Conservation (phyloP, 2,113 vertebrate species). For the Planiliza haematocheilus region DNA sequence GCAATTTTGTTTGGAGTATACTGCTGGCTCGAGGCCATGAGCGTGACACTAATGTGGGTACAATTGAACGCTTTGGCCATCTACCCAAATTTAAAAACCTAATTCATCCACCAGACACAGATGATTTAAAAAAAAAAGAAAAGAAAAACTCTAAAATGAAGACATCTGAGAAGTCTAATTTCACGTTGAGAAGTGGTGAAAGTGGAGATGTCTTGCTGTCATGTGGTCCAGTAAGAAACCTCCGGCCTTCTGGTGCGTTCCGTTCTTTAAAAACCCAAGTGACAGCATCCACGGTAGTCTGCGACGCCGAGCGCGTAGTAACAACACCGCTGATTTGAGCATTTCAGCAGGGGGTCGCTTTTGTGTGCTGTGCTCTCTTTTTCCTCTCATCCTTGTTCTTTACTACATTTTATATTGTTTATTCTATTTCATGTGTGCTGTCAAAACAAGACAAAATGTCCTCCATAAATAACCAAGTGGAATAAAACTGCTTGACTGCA, state of each 20-base stretch:
- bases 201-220: background rate
- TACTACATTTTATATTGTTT: too few relatives aligned
- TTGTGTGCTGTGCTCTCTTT: too few relatives aligned
- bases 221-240: background rate
- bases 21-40: slow-evolving; percentile 14
- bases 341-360: too few relatives aligned
- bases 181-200: background rate
- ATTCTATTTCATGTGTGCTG: too few relatives aligned
- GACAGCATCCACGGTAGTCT: too few relatives aligned
- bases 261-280: too few relatives aligned
- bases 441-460: too few relatives aligned
- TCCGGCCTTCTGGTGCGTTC: background rate
- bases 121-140: slow-evolving; percentile 23
- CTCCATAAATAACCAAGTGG: too few relatives aligned
- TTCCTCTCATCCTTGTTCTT: too few relatives aligned
- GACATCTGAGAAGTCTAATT: background rate
- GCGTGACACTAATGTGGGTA: slow-evolving; percentile 7
- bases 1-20: background rate
- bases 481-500: too few relatives aligned
- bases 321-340: too few relatives aligned
- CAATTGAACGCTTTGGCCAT: slow-evolving; percentile 9
- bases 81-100: slow-evolving; percentile 5
- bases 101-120: slow-evolving; percentile 16
- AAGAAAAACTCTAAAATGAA: background rate
- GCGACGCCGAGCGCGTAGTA: too few relatives aligned